Base-by-base conservation (phyloP, 2,113 vertebrate genomes). In the Catharus bicknelli region DNA sequence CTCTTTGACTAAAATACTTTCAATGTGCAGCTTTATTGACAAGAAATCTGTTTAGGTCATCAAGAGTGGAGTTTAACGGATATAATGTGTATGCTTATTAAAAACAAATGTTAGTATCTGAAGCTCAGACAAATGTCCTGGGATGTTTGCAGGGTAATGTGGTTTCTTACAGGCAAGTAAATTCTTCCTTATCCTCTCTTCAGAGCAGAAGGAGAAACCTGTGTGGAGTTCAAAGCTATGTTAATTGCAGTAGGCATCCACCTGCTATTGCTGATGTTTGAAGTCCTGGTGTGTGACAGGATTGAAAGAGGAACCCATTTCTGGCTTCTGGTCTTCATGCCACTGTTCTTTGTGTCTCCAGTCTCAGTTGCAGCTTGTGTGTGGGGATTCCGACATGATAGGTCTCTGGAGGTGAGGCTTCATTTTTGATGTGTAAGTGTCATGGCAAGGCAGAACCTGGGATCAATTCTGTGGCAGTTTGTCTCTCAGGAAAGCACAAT, bases 271-370 rank as follows among this genome's bases (percentile, higher is more conserved):
- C 97, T 99, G 81, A 99, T 99, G 98, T 99, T 99, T 50, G 99
- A 99, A 97, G 99, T 99, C 76, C 97, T 99, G 90, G 99, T 99
- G 94, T 99, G 99, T 83, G 99, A 99, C 95, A 98, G 99, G 22
- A 98, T 99, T 7, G 98, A 98, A 48, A 97, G 99, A 93, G 99
- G 98, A 59, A 97, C 95, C 70, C 99, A 99, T 94, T 99, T 98
- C 96, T 99, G 99, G 99, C 98, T 99, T 2, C 97, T 99, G 42
- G 99, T 99, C 95, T 99, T 99, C 96, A 99, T 99, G 99, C 99
- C 99, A 0, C 97, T 99, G 21, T 99, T 99, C 98, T 99, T 99
- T 58, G 99, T 99, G 51, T 99, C 99, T 9, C 99, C 99, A 0
- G 99, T 99, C 25, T 99, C 99, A 1, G 99, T 99, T 16, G 99